Base-by-base conservation (phyloP, 2,888 invertebrate genomes). In the Lepidonotus clava region DNA sequence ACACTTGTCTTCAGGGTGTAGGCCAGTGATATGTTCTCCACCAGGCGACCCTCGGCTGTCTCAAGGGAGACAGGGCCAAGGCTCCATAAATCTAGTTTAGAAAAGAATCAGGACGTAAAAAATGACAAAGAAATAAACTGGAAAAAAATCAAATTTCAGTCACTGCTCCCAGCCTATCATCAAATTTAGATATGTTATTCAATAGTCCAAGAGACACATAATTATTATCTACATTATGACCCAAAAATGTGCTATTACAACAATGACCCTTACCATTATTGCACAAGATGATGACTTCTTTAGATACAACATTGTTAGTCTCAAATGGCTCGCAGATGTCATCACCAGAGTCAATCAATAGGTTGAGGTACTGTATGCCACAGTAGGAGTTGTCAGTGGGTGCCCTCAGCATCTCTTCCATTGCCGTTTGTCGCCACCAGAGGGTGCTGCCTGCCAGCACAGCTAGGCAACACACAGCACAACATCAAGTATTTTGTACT, bases 291-390 rank as follows among this genome's bases (percentile, higher is more conserved):
- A 34, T 14, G 53, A 56, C 83, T 5, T 24, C 56, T n/a, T 56
- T 83, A 56, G 24, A 36, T 32, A 53, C 38, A 36, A 8, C 0
- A 56, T 83, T 83, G n/a, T 83, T 83, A 2, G 18, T 14, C 36
- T 83, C 83, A 21, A 8, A 21, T 14, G 56, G n/a, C 34, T 83
- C 83, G 0, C 6, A 24, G 14, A 83, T 41, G 51, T 83, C 83
- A 4, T 51, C 0, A 21, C 61, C 83, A 24, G 83, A 83, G 51
- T 83, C 83, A 0, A 56, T 56, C n/a, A 56, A 0, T 1, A 83
- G 18, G 34, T 2, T 36, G 32, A 83, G 53, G 38, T 83, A 56
- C 36, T 56, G 56, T 6, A 56, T 24, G 83, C 83, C 83, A 56
- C 83, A 83, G 24, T 51, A 83, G 8, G 8, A 18, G 21, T 83